Evolutionary conservation across 2,113 vertebrate species (phyloP), one percentile per base, ranked within the genome.

Genomic region (Neopipo cinnamomea): DNA sequence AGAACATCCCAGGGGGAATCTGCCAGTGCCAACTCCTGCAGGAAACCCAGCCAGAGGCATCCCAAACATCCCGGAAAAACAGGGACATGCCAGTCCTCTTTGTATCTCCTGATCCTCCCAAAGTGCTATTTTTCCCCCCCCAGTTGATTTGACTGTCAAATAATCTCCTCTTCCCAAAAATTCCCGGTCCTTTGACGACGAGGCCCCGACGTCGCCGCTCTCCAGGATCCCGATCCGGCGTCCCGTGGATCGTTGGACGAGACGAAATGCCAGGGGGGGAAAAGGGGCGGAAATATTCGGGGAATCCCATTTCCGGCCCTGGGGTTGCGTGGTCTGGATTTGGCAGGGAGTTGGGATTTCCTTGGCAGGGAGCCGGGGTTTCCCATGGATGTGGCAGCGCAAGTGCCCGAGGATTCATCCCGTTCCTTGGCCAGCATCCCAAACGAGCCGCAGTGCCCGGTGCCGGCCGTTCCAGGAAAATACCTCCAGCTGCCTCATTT

Each of bases 191-290:
- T 67, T 76, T 1, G 1, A 17, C 1, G 2, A 17, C 12, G 31
- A 41, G 42, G 11, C 41, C n/a, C 10, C 31, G 7, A 20, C 1
- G 0, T 15, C 1, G 5, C 65, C 12, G 1, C 37, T 22, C 14
- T 41, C 52, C 19, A 2, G 47, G 52, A 71, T 41, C 18, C 4
- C 1, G 0, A 46, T 17, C n/a, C 0, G 0, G 22, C 1, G 0
- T 20, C 39, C 66, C 1, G 0, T 0, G 8, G 9, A 19, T 37
- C 1, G 1, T 27, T 37, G 41, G 46, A 5, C 46, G 46, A 61
- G 61, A 15, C 1, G 3, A n/a, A 88, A 11, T 27, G 11, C 72
- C 67, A 39, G 11, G 8, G 21, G 18, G 12, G 2, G 25, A 7
- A 27, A 49, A 37, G 5, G 11, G 33, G 14, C 75, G 56, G 27